Conservation (phyloP, 2,113 vertebrate species). For the Oriolus oriolus region DNA sequence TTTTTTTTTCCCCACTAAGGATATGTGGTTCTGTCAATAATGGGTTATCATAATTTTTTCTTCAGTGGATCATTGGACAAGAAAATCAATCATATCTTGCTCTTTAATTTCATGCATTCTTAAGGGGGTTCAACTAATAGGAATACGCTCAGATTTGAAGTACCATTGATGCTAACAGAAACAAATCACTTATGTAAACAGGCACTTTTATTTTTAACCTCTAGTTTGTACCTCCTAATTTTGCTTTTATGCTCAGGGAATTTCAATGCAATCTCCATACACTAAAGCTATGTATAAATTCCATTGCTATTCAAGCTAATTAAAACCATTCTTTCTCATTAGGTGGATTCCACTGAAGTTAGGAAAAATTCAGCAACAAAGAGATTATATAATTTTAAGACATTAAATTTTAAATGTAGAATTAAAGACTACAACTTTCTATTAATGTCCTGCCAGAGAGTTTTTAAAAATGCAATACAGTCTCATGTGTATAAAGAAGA, state of each 20-base stretch:
- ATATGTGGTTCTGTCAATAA: not conserved
- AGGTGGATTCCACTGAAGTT: not conserved
- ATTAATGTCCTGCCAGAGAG: not conserved
- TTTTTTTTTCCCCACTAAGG: fast-evolving
- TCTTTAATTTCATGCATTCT: not conserved
- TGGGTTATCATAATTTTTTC: not conserved
- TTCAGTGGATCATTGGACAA: not conserved
- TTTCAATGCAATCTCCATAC: not conserved
- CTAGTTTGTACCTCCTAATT: not conserved
- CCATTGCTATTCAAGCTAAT: not conserved
- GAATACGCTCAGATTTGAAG: not conserved
- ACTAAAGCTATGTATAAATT: not conserved
- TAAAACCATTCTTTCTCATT: constrained; percentile 6
- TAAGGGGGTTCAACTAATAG: not conserved
- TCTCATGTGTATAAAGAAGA: not conserved
- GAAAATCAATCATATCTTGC: not conserved
- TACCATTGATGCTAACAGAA: not conserved
- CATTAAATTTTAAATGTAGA: not conserved
- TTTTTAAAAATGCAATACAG: not conserved
- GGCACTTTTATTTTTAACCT: not conserved
- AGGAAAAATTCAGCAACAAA: not conserved
- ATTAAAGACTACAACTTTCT: not conserved
- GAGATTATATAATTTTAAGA: not conserved
- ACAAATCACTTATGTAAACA: not conserved
- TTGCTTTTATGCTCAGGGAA: not conserved